These are phyloP conservation scores for Cerceris rybyensis DNA, from an alignment of 2,888 invertebrate genomes.

Conservation along the genomic window DNA sequence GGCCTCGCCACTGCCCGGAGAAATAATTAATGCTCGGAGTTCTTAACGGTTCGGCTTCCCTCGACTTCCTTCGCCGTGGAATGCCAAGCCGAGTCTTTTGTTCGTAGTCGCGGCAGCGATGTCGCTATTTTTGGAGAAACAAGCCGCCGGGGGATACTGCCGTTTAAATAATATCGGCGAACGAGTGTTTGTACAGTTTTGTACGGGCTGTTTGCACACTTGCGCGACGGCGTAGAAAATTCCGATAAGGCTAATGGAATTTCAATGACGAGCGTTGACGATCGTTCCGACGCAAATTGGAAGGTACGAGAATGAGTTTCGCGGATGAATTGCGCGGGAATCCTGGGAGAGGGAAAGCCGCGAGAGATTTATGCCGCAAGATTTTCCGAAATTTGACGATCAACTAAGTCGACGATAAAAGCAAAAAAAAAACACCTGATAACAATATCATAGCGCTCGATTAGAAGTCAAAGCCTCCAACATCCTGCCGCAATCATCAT, in stretches of 20 bases:
- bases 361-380: too few relatives aligned
- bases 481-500: too few relatives aligned
- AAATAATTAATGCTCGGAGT: slow-evolving; percentile 16
- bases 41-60: slow-evolving; percentile 8
- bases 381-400: too few relatives aligned
- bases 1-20: neutral
- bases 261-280: slow-evolving; percentile 40
- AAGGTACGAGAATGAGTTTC: neutral
- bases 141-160: slow-evolving; percentile 4
- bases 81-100: slow-evolving; percentile 21
- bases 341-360: too few relatives aligned
- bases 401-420: too few relatives aligned
- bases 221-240: slow-evolving; percentile 27
- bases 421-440: too few relatives aligned
- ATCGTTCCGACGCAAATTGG: neutral
- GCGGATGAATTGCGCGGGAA: neutral
- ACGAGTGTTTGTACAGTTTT: slow-evolving; percentile 15
- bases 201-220: slow-evolving; percentile 50
- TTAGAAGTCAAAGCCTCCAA: too few relatives aligned
- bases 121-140: slow-evolving; percentile 43
- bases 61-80: slow-evolving; percentile 22
- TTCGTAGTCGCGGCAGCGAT: slow-evolving; percentile 3
- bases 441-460: too few relatives aligned
- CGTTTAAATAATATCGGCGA: slow-evolving; percentile 13
- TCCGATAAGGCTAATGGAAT: slow-evolving; percentile 51